Percentiles rank a stretch among this genome's conserved stretches.
Conservation (phyloP, 2,888 invertebrate species). For the Masnerella sp. region DNA sequence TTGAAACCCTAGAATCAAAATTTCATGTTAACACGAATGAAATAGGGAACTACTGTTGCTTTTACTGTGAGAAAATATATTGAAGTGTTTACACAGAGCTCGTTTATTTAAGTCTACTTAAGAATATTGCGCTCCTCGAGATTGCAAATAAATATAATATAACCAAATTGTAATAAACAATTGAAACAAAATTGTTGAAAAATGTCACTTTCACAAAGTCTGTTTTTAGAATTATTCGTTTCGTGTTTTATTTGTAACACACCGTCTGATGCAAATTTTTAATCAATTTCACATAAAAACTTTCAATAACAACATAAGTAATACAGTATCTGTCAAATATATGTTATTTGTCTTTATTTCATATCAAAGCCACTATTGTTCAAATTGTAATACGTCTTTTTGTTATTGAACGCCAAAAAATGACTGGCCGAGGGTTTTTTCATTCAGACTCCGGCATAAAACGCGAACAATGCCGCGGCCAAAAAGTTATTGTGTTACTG, state of each 20-base stretch:
- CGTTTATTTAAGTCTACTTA: conserved; percentile 33
- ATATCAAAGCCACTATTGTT: conserved; percentile 16
- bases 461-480: no score
- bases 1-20: conserved; percentile 27
- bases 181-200: background rate
- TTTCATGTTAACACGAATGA: conserved; percentile 9
- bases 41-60: conserved; percentile 11
- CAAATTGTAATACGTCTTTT: conserved; percentile 12
- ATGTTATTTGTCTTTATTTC: conserved; percentile 13
- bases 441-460: no score
- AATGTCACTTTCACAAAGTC: no score
- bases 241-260: no score
- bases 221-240: no score
- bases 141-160: conserved; percentile 25
- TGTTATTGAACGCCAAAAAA: conserved; percentile 6
- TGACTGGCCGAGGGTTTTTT: background rate
- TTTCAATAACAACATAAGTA: no score
- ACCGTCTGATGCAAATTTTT: no score
- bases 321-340: background rate
- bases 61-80: conserved; percentile 32
- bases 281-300: no score
- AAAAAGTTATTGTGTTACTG: conserved; percentile 7
- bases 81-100: conserved; percentile 32
- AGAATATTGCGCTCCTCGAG: conserved; percentile 23
- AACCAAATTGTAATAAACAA: background rate